These are phyloP conservation scores for Mormyrus hasselquistii DNA, from an alignment of 2,797 vertebrate species.

Conservation along the genomic window DNA sequence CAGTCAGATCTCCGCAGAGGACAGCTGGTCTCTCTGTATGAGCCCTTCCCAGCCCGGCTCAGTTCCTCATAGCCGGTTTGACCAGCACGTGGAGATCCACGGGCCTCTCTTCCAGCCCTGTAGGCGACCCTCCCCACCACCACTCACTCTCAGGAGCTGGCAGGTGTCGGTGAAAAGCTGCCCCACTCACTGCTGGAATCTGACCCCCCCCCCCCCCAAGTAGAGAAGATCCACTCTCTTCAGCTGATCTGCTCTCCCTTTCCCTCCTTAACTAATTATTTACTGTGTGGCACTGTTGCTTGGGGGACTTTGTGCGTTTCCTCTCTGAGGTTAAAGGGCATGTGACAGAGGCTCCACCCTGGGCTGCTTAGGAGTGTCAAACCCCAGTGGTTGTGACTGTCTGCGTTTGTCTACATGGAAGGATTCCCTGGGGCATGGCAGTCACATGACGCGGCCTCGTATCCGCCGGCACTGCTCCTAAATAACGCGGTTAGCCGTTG, in stretches of 20 bases:
- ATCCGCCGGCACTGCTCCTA: background rate
- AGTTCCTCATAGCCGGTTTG: background rate
- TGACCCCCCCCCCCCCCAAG: background rate
- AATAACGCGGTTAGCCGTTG: background rate
- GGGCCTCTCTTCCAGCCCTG: background rate
- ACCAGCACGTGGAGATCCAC: background rate
- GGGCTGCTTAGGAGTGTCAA: background rate
- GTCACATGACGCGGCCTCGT: background rate
- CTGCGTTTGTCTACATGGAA: background rate
- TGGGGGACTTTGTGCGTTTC: background rate
- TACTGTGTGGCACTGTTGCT: background rate
- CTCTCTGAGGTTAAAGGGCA: background rate
- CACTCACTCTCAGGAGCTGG: background rate
- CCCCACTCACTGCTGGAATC: background rate
- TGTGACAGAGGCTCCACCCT: background rate
- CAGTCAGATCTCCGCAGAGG: background rate
- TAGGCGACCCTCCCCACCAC: background rate
- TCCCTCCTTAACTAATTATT: slow-evolving; percentile 3
- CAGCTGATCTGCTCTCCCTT: background rate
- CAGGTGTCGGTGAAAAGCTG: background rate
- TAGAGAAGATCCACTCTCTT: background rate
- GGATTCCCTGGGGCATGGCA: background rate
- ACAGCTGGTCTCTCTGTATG: background rate
- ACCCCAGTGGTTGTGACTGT: background rate
- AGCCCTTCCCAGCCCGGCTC: background rate